Evolutionary conservation across 2,113 vertebrate species (phyloP), one percentile per base, ranked within the genome.

Genomic region (Calypte anna): DNA sequence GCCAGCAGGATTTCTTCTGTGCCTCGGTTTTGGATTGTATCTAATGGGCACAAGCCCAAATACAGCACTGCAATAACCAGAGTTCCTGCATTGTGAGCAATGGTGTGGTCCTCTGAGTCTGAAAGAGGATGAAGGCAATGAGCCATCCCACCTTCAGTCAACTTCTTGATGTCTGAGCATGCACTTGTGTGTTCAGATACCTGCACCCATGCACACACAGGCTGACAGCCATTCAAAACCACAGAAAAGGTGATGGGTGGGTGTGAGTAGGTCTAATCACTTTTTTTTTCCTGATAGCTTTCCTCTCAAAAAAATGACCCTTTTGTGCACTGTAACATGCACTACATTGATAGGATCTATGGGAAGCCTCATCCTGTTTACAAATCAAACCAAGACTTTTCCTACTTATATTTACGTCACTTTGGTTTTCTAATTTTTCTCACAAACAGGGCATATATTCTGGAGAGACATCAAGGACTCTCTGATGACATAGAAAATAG

Each of bases 61-160:
- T 5, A 57, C 12, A 17, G 33, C 1, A 36, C 25, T 0, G n/a
- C 23, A 8, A 57, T 13, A 54, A 79, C 1, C 53, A 68, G 44
- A 83, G 22, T 15, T 74, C 66, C 3, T 3, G 25, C 33, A 19
- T 18, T 6, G 2, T 5, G n/a, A 33, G 22, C 59, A 57, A 1
- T 0, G 3, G 44, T 0, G 0, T 13, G 50, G 33, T 48, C 30
- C 40, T 68, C 67, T 46, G 73, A 27, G 23, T 6, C 50, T 21
- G 50, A 25, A 53, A 22, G 27, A 53, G 22, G 1, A 1, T 1
- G 22, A 90, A 43, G 62, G 58, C 62, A 22, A 12, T 0, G 61
- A 90, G 72, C 48, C 79, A 24, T 25, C 50, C 25, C 25, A 20
- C 7, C 43, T 51, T 46, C 25, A 5, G 21, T 5, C 9, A 12